Percentiles rank a stretch among this genome's conserved stretches.
Evolutionary conservation across 2,888 invertebrate species (phyloP).

Genomic region (Neoscelio sp.): DNA sequence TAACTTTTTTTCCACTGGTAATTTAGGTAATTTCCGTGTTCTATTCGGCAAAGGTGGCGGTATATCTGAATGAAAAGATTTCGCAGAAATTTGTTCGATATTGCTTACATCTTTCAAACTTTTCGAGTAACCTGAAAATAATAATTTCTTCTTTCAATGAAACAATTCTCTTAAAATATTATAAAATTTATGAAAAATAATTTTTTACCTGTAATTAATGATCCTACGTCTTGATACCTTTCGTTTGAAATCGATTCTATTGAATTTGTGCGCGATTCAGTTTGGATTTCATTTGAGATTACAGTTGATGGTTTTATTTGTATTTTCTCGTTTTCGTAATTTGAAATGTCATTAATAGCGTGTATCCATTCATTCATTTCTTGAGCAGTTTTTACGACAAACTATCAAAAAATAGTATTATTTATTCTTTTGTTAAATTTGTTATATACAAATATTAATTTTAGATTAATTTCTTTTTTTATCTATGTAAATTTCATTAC

Average conservation of each 20-base stretch:
- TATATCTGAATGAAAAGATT: slow-evolving; percentile 12
- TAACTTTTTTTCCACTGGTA: slow-evolving; percentile 68
- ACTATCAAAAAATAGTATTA: slow-evolving; percentile 72
- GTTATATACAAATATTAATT: too few species aligned
- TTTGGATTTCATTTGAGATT: slow-evolving; percentile 21
- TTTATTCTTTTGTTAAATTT: too few species aligned
- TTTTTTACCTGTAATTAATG: slow-evolving; percentile 25
- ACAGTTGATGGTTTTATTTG: slow-evolving; percentile 19
- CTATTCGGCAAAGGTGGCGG: slow-evolving; percentile 74
- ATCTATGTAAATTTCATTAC: slow-evolving; percentile 6
- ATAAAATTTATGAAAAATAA: slow-evolving; percentile 2
- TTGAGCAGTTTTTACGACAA: slow-evolving; percentile 75
- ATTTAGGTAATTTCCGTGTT: slow-evolving; percentile 74
- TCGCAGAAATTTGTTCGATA: slow-evolving; percentile 11
- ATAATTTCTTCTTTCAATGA: background rate
- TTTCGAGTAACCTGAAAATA: slow-evolving; percentile 5
- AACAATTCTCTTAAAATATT: background rate
- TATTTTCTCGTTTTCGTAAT: slow-evolving; percentile 39
- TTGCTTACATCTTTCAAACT: background rate
- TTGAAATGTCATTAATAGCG: slow-evolving; percentile 70
- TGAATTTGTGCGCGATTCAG: slow-evolving; percentile 28
- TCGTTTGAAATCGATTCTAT: slow-evolving; percentile 51
- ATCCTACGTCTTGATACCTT: slow-evolving; percentile 70
- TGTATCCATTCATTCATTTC: slow-evolving; percentile 81
- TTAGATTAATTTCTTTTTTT: background rate